Percentiles rank a stretch among this genome's conserved stretches.
Evolutionary conservation across 1,140 invertebrate genomes (phyloP).

Genomic region (Drosophila trapezifrons): DNA sequence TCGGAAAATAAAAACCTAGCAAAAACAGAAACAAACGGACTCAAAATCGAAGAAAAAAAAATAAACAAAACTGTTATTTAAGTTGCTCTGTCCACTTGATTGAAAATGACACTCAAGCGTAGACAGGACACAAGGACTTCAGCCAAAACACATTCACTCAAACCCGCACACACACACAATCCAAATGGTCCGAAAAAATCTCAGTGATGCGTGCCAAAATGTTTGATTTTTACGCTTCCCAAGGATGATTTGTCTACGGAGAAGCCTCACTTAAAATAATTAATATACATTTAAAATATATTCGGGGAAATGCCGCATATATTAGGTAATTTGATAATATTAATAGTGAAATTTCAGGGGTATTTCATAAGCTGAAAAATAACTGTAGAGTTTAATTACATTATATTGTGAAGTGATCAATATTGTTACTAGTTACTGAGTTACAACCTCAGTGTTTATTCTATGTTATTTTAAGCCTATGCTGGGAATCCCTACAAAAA

Average conservation of each 20-base stretch:
- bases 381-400: too few relatives aligned
- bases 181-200: constrained; percentile 50
- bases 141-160: constrained; percentile 24
- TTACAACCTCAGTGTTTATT: too few relatives aligned
- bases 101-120: constrained; percentile 68
- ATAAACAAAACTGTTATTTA: constrained; percentile 54
- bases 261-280: too few relatives aligned
- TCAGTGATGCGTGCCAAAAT: constrained; percentile 54
- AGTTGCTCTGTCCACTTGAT: constrained; percentile 67
- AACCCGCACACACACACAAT: constrained; percentile 30
- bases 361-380: too few relatives aligned
- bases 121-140: constrained; percentile 28
- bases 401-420: too few relatives aligned
- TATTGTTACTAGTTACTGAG: too few relatives aligned
- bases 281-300: too few relatives aligned
- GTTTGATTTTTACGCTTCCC: constrained; percentile 50
- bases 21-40: constrained; percentile 13
- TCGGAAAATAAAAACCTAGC: not conserved
- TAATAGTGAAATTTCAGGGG: too few relatives aligned
- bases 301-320: too few relatives aligned
- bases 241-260: constrained; percentile 5
- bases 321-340: too few relatives aligned
- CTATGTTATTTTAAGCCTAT: not conserved
- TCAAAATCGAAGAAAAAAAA: constrained; percentile 35
- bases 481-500: not conserved